Evolutionary conservation across 2,888 invertebrate species (phyloP).

Genomic region (Miltochrista miniata): DNA sequence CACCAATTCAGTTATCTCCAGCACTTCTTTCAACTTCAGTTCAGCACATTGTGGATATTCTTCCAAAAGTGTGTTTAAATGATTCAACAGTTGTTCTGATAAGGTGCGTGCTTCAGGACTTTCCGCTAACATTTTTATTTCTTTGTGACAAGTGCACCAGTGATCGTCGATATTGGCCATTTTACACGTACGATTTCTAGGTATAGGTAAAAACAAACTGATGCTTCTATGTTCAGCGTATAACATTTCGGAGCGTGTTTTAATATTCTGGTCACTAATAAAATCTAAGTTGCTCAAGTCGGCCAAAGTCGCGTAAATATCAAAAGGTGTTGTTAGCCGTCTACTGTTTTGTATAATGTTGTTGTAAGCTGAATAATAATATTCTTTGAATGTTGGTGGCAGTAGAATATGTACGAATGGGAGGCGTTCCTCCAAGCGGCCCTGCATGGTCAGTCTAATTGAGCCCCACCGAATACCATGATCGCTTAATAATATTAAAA

Average conservation of each 20-base stretch:
- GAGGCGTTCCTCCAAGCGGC: constrained; percentile 93
- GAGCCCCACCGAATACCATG: constrained; percentile 95
- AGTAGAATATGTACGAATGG: constrained; percentile 90
- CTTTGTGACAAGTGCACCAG: constrained; percentile 94
- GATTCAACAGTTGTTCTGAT: constrained; percentile 84
- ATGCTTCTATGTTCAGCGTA: constrained; percentile 83
- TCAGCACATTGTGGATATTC: constrained; percentile 86
- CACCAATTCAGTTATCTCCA: constrained; percentile 86
- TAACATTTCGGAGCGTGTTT: constrained; percentile 52
- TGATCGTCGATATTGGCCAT: constrained; percentile 91
- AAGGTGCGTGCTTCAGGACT: constrained; percentile 83
- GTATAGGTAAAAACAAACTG: constrained; percentile 90
- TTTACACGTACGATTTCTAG: constrained; percentile 88
- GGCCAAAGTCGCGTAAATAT: constrained; percentile 90
- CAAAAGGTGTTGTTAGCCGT: constrained; percentile 92
- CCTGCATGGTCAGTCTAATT: constrained; percentile 92
- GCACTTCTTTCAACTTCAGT: constrained; percentile 84
- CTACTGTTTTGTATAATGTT: constrained; percentile 87
- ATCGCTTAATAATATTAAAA: constrained; percentile 92
- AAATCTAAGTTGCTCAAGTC: constrained; percentile 85
- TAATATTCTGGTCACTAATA: constrained; percentile 66
- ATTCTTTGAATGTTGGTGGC: constrained; percentile 87
- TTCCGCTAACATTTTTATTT: constrained; percentile 79
- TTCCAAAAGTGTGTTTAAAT: constrained; percentile 86
- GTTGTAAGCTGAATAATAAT: constrained; percentile 84